Base-by-base conservation (phyloP, 2,113 vertebrate species). In the Entelurus aequoreus region DNA sequence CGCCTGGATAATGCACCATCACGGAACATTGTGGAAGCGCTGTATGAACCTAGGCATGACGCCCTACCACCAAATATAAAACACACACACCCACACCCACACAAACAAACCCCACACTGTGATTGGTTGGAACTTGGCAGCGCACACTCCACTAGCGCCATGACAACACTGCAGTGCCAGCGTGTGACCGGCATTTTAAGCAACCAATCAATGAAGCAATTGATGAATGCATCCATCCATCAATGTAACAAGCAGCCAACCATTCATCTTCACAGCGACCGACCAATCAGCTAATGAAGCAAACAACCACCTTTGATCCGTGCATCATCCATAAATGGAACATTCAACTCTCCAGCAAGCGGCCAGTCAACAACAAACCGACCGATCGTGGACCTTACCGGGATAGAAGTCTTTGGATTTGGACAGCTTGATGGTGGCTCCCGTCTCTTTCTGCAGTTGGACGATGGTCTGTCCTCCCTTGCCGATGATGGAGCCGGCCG, bases 351-450 rank as follows among this genome's bases (percentile, higher is more conserved):
- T 13, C 7, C 38, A 5, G 40, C 15, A 19, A 44, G 3, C 19
- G 6, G 35, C 5, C 13, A 12, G n/a, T 46, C 19, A 16, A 1
- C 5, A 2, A 58, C n/a, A n/a, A n/a, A 15, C 12, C 10, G 5
- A 11, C 10, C n/a, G 5, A 60, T 4, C 50, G 9, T 49, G 55
- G 65, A 36, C 62, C 92, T 92, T 82, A 96, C 94, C 94, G 1
- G 94, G 94, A 71, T 96, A 96, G 87, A 96, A 97, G 89, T 97
- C 94, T 93, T 97, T 97, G 86, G 94, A 97, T 88, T 97, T 97
- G 79, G 94, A 97, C 81, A 96, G 91, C 75, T 97, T 97, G 90
- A 97, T 96, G 81, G 94, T 97, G 77, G 94, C 94, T 6, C 94
- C 94, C 0, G 94, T 97, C 87, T 97, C 94, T 77, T 95, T 95